Conservation (phyloP, 2,797 vertebrate genomes). For the Limosa lapponica region DNA sequence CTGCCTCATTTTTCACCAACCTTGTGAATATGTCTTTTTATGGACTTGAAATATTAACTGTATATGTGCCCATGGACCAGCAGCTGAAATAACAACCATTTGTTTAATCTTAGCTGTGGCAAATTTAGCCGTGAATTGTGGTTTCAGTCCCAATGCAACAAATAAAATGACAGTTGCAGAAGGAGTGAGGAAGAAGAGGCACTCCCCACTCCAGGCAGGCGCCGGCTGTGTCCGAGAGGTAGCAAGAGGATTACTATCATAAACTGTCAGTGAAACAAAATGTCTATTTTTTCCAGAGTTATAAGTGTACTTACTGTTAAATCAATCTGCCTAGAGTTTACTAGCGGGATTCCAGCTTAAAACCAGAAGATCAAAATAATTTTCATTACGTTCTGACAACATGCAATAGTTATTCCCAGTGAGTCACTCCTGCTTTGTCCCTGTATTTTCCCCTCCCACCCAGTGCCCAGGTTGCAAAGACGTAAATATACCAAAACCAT, state of each 20-base stretch:
- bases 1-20: constrained; percentile 21
- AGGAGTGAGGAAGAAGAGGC: not conserved
- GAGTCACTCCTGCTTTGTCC: not conserved
- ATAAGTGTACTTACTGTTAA: not conserved
- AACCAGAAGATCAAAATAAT: not conserved
- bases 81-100: not conserved
- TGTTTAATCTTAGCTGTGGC: not conserved
- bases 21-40: not conserved
- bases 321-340: not conserved
- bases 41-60: constrained; percentile 5
- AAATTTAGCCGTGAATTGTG: not conserved
- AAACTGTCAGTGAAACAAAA: not conserved
- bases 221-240: not conserved
- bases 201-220: not conserved
- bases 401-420: not conserved
- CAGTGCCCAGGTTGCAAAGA: not conserved
- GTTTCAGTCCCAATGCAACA: not conserved
- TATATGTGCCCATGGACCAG: not conserved
- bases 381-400: not conserved
- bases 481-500: not conserved
- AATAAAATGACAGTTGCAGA: not conserved
- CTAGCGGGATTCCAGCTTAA: not conserved
- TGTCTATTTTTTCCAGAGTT: not conserved
- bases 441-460: not conserved
- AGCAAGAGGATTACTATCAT: not conserved